These are phyloP conservation scores for Ictalurus punctatus DNA, from an alignment of 2,113 vertebrate species.

Conservation along the genomic window DNA sequence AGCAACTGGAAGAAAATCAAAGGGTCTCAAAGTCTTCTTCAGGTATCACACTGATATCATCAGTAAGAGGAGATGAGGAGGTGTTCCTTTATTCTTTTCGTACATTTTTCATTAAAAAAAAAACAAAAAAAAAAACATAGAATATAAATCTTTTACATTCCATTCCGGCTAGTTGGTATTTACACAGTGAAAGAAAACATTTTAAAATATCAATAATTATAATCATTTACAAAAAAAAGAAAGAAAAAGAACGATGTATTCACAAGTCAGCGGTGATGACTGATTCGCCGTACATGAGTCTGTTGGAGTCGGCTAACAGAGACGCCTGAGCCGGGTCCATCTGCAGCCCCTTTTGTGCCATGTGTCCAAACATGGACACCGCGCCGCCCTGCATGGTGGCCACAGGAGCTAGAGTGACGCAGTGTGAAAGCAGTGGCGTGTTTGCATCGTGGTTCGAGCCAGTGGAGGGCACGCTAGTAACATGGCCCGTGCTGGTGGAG, in stretches of 20 bases:
- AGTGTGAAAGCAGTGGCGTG: constrained; percentile 91
- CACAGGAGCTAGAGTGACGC: constrained; percentile 78
- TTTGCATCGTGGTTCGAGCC: constrained; percentile 98
- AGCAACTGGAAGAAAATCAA: neutral
- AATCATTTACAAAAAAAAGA: constrained; percentile 57
- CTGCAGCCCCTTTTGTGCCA: constrained; percentile 86
- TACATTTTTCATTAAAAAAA: constrained; percentile 51
- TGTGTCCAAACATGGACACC: constrained; percentile 81
- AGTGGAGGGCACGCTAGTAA: constrained; percentile 91
- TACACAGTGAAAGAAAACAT: constrained; percentile 61
- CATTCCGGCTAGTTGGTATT: constrained; percentile 73
- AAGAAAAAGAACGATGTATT: constrained; percentile 53
- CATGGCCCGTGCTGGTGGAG: constrained; percentile 96
- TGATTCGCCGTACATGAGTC: constrained; percentile 87
- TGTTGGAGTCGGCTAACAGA: constrained; percentile 81
- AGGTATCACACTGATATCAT: constrained; percentile 26
- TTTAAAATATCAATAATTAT: constrained; percentile 66
- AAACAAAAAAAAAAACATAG: constrained; percentile 63
- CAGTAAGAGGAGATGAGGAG: constrained; percentile 21
- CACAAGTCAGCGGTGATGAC: constrained; percentile 92
- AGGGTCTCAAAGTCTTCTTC: neutral
- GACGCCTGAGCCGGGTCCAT: constrained; percentile 87
- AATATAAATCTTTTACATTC: constrained; percentile 81
- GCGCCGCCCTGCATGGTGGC: constrained; percentile 72
- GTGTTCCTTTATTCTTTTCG: constrained; percentile 22